Conservation (phyloP, 2,797 vertebrate species). For the Etheostoma perlongum region DNA sequence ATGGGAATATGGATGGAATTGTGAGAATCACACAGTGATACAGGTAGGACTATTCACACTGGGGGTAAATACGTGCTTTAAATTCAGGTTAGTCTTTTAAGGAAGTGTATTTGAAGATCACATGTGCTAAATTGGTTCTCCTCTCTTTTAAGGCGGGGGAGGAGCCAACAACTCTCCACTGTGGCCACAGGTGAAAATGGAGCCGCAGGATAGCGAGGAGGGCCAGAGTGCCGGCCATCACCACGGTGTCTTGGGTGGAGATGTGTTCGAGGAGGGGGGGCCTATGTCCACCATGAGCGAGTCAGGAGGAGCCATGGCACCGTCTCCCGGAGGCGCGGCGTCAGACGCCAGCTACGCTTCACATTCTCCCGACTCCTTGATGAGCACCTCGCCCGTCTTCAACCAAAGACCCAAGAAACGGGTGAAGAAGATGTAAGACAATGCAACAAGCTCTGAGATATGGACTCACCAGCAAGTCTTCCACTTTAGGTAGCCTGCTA, state of each 20-base stretch:
- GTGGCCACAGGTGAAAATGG: slow-evolving; percentile 98
- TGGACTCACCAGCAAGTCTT: neutral
- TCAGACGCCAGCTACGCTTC: slow-evolving; percentile 95
- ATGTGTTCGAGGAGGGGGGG: slow-evolving; percentile 94
- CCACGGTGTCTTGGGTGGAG: slow-evolving; percentile 89
- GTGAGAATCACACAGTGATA: neutral
- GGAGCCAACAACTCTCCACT: slow-evolving; percentile 92
- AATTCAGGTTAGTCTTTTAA: neutral
- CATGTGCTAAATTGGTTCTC: neutral
- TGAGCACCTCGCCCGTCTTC: slow-evolving; percentile 95
- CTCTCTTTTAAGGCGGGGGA: slow-evolving; percentile 72
- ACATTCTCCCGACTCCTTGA: slow-evolving; percentile 95
- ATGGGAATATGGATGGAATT: neutral
- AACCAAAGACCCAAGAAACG: slow-evolving; percentile 95
- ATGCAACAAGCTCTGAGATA: neutral
- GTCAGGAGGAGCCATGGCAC: slow-evolving; percentile 87
- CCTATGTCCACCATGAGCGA: slow-evolving; percentile 99
- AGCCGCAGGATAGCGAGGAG: slow-evolving; percentile 95
- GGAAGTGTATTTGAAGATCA: neutral
- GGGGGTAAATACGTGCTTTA: neutral
- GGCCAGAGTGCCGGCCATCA: slow-evolving; percentile 86
- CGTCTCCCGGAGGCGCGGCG: slow-evolving; percentile 87
- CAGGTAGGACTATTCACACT: neutral
- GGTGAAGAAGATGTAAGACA: slow-evolving; percentile 91
- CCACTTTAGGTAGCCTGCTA: no score